These are phyloP conservation scores for Gymnorhina tibicen DNA, from an alignment of 2,113 vertebrate genomes.

Conservation along the genomic window DNA sequence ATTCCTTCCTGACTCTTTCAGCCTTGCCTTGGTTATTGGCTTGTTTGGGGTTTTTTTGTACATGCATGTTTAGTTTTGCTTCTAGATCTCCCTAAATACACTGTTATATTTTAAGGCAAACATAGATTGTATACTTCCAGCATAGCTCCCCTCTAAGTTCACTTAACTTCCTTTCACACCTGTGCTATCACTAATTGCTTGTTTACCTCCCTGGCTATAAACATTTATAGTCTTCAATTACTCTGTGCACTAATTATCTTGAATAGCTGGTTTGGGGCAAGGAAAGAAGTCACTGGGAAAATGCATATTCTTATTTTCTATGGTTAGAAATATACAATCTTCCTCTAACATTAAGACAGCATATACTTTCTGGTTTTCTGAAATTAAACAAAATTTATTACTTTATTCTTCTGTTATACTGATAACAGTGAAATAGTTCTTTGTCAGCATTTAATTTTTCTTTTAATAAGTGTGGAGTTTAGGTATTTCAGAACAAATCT, in stretches of 20 bases:
- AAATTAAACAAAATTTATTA: not conserved
- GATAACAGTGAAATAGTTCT: not conserved
- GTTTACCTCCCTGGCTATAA: slow-evolving; percentile 30
- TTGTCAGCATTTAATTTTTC: not conserved
- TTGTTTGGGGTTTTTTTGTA: accelerated
- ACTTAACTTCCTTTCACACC: slow-evolving; percentile 22
- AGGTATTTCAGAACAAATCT: not conserved
- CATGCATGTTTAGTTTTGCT: not conserved
- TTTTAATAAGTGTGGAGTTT: not conserved
- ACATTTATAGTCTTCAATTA: slow-evolving; percentile 35
- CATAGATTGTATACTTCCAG: not conserved
- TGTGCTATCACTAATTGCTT: slow-evolving; percentile 34
- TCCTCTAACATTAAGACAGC: not conserved
- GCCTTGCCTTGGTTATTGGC: not conserved
- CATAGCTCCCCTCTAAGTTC: not conserved
- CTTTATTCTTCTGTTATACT: not conserved
- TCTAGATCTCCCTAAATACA: not conserved
- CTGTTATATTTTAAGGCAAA: not conserved
- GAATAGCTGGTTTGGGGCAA: slow-evolving; percentile 33
- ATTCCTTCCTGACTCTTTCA: not conserved
- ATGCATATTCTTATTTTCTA: not conserved
- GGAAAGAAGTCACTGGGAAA: not conserved
- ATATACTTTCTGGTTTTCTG: not conserved
- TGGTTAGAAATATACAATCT: not conserved
- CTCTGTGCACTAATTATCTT: slow-evolving; percentile 7